Evolutionary conservation across 2,797 vertebrate genomes (phyloP).

Genomic region (Craterocephalus amniculus): DNA sequence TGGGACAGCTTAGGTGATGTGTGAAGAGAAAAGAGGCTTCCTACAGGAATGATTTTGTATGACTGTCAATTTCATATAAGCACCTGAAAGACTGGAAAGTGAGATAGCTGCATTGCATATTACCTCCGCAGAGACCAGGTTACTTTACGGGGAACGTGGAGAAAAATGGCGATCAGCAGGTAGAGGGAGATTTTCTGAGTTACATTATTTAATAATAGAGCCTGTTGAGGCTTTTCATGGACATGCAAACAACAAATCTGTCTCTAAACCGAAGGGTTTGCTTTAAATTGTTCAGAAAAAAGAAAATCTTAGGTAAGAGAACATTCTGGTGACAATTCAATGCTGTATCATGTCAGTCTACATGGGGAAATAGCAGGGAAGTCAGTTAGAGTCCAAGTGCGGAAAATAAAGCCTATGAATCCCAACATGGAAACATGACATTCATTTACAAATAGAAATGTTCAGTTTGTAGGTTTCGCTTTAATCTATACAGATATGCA

Average conservation of each 20-base stretch:
- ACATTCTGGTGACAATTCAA: background rate
- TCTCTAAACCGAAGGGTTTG: background rate
- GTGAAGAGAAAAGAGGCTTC: conserved; percentile 39
- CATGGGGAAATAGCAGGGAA: background rate
- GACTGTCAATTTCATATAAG: conserved; percentile 40
- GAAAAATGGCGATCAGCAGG: conserved; percentile 30
- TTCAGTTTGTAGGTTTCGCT: background rate
- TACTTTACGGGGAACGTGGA: background rate
- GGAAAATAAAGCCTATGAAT: background rate
- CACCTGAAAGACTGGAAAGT: conserved; percentile 11
- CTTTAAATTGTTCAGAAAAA: background rate
- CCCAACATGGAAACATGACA: background rate
- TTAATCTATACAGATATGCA: background rate
- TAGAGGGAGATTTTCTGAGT: conserved; percentile 28
- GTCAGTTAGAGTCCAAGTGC: background rate
- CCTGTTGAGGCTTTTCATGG: background rate
- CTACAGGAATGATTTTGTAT: conserved; percentile 42
- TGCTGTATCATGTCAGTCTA: background rate
- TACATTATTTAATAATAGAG: background rate
- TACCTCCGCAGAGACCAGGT: conserved; percentile 4
- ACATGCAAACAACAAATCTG: background rate
- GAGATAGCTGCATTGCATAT: background rate
- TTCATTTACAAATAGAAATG: background rate
- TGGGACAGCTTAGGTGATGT: conserved; percentile 44
- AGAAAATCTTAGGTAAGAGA: too few relatives aligned